Base-by-base conservation (phyloP, 2,113 vertebrate species). In the Phrynosoma platyrhinos region DNA sequence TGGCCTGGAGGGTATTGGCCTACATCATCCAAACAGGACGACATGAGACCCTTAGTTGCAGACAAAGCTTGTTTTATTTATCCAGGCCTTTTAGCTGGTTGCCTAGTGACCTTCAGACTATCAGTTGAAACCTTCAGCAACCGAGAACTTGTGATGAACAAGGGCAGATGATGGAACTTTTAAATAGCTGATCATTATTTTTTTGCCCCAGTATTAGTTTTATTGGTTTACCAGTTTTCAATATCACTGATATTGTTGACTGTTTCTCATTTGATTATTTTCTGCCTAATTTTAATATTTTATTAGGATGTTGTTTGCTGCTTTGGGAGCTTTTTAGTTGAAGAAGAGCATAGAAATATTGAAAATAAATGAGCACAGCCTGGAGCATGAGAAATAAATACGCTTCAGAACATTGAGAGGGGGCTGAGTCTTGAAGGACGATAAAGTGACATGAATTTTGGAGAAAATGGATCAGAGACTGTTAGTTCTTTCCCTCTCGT, bases 211-310 rank as follows among this genome's bases (percentile, higher is more conserved):
- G 18, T 55, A 30, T 30, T 32, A 7, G 2, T 32, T n/a, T 58
- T 58, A 32, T 18, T 79, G 30, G 14, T 18, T 30, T 77, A 12
- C 21, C 42, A 27, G 23, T 78, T 78, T 52, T 79, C 21, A 30
- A 55, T 58, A 16, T 55, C 16, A 32, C 78, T 7, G 30, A 32
- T 58, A n/a, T 58, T 79, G 40, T 77, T 23, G 18, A 42, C 20
- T 77, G 8, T 77, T 77, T 55, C 52, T 25, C 27, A 27, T 78
- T 30, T 30, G 47, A 53, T n/a, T 53, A 47, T 53, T 53, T 79
- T 55, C 27, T 79, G 52, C 78, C 78, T 79, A 58, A 79, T 79
- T 79, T 79, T 79, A 58, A 79, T 79, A 79, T 79, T 79, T 53
- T 58, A 20, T 79, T 58, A 52, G 20, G 55, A 79, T 79, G 32